Evolutionary conservation across 2,797 vertebrate genomes (phyloP), one percentile per base, ranked within the genome.

Genomic region (Eutrigla gurnardus): DNA sequence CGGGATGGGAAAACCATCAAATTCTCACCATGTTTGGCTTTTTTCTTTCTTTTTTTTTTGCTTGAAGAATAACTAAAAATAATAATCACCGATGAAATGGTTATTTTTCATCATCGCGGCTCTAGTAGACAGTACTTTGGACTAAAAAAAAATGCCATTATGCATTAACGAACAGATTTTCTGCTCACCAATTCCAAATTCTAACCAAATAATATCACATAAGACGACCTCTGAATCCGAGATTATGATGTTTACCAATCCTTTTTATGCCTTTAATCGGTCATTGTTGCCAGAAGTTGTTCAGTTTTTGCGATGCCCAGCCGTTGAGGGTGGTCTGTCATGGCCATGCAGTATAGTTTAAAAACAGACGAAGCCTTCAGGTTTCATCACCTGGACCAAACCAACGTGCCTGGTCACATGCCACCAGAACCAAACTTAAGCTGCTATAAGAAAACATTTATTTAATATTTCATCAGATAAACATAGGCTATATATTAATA

Each of bases 351-450:
- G 75, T 68, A 12, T 36, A 45, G 74, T 81, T 72, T 54, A 67
- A 81, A 25, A 4, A 37, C 75, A 62, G 40, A 67, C 12, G 60
- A 75, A 81, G 72, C 72, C 55, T 76, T 83, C 64, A 60, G 66
- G 82, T 78, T 78, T 88, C 73, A 58, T 67, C 69, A 68, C 82
- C 83, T 59, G 85, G 91, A 93, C 92, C 91, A 89, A 93, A 92
- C 91, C 90, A 70, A 83, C 32, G 91, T 93, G 92, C 93, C 93
- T 94, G 87, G 75, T 82, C 86, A 75, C 69, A 63, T 59, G 67
- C 78, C 70, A 71, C 83, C 78, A 73, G 60, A 91, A 88, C 80
- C 88, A 86, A 85, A 89, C 88, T 73, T 6, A 54, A 90, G 94
- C 93, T 94, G 93, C 94, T 95, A 92, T 70, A 46, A 86, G 49